phyloP scores from a whole-genome alignment of 2,797 vertebrate species.

The Onychomys torridus region DNA sequence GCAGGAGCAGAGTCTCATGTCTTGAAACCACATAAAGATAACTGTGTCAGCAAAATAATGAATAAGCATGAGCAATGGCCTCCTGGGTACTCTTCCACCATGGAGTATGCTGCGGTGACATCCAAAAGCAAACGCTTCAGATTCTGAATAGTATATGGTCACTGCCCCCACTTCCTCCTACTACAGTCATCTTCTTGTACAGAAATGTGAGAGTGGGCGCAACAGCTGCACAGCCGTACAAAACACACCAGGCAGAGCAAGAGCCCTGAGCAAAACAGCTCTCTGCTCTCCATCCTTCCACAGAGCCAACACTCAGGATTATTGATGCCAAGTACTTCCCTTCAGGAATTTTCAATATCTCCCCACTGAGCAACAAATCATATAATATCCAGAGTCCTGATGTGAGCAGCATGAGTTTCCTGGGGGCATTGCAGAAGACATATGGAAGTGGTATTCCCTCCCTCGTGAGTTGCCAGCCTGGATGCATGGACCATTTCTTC shows the following conservation, averaged over 20 bases:
- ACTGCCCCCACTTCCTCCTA: neutral
- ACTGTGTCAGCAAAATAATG: neutral
- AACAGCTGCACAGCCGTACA: neutral
- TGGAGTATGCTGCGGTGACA: neutral
- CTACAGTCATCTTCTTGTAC: neutral
- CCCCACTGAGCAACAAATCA: slow-evolving; percentile 74
- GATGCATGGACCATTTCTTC: slow-evolving; percentile 50
- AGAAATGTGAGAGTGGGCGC: neutral
- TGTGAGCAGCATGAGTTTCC: slow-evolving; percentile 60
- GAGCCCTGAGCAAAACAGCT: slow-evolving; percentile 52
- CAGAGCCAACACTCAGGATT: slow-evolving; percentile 47
- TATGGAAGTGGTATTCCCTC: slow-evolving; percentile 48
- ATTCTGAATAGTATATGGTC: rapidly evolving
- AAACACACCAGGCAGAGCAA: neutral
- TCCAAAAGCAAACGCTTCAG: neutral
- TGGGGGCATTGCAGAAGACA: slow-evolving; percentile 53
- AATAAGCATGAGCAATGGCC: too few species aligned
- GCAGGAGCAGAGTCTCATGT: neutral
- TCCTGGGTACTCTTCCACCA: neutral
- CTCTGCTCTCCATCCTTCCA: neutral
- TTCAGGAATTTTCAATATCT: slow-evolving; percentile 70
- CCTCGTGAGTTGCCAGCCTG: slow-evolving; percentile 15
- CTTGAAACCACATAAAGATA: neutral
- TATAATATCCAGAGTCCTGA: slow-evolving; percentile 51
- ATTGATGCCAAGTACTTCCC: slow-evolving; percentile 67